Base-by-base conservation (phyloP, 2,797 vertebrate genomes). In the Melanogrammus aeglefinus region DNA sequence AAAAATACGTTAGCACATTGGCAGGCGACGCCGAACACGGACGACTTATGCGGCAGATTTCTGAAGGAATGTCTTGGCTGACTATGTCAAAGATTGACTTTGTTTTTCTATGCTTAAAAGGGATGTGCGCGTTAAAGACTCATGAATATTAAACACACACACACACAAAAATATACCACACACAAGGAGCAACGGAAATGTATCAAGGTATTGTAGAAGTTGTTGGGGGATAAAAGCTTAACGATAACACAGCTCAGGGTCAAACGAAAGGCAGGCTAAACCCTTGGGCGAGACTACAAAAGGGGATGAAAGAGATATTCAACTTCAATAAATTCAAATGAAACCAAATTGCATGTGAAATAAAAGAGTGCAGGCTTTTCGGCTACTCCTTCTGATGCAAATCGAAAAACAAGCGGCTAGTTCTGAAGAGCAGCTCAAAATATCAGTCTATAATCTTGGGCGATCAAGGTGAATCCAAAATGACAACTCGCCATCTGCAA, bases 11-110 rank as follows among this genome's bases (percentile, higher is more conserved):
- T 63, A 83, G 78, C 83, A 88, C 86, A 91, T 91, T 92, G 90
- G 88, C 90, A 85, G 83, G 81, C 79, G 76, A 80, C 85, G 79
- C 78, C 76, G 80, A 81, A 84, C 90, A 85, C 87, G 91, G 90
- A 90, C 82, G 76, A 88, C 83, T 91, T 91, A 90, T 92, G 85
- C 87, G 87, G 92, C 87, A 87, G 91, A 90, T 90, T 92, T 91
- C 90, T 90, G 86, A 90, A 77, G 89, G 92, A 88, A 87, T 79
- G 85, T 75, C 86, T 88, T 91, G 85, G 85, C 89, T 94, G 84
- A 81, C 85, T 88, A 88, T 9, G 12, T 79, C 80, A 33, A 89
- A 90, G 84, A 91, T 92, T 91, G 90, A 86, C 75, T 51, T 12
- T 79, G 81, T 87, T 89, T 92, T 78, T 80, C 82, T 80, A 81